Evolutionary conservation across 2,888 invertebrate species (phyloP).

Genomic region (Tyria jacobaeae): DNA sequence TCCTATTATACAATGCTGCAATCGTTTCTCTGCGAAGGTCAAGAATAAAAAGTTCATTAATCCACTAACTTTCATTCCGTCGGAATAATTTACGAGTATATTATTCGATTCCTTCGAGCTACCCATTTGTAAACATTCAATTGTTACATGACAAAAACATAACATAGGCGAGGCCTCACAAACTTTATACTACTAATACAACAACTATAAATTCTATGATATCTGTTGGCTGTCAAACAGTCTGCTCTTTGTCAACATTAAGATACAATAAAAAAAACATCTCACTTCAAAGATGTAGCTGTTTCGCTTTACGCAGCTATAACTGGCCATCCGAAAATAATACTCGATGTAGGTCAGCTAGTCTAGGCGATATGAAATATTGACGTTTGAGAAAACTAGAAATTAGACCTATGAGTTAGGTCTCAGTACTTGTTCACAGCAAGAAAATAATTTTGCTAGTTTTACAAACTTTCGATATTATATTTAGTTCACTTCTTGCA

Average conservation of each 20-base stretch:
- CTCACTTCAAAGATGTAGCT: conserved; percentile 48
- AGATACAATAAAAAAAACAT: conserved; percentile 40
- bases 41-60: neutral
- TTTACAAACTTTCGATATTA: too few relatives aligned
- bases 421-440: conserved; percentile 1
- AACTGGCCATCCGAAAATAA: conserved; percentile 62
- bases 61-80: neutral
- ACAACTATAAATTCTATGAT: conserved; percentile 41
- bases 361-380: conserved; percentile 56
- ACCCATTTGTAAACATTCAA: too few relatives aligned
- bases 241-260: conserved; percentile 48
- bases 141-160: conserved; percentile 28
- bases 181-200: conserved; percentile 39
- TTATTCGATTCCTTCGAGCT: too few relatives aligned
- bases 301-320: conserved; percentile 52
- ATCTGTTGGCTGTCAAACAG: conserved; percentile 44
- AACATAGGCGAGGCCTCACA: conserved; percentile 26
- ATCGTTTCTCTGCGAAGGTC: neutral
- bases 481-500: neutral
- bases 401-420: conserved; percentile 30
- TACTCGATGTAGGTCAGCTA: conserved; percentile 63
- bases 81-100: neutral
- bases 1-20: neutral
- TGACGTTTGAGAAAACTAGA: conserved; percentile 37
- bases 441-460: neutral